Base-by-base conservation (phyloP, 2,113 vertebrate species). In the Cyanoramphus novaezelandiae region DNA sequence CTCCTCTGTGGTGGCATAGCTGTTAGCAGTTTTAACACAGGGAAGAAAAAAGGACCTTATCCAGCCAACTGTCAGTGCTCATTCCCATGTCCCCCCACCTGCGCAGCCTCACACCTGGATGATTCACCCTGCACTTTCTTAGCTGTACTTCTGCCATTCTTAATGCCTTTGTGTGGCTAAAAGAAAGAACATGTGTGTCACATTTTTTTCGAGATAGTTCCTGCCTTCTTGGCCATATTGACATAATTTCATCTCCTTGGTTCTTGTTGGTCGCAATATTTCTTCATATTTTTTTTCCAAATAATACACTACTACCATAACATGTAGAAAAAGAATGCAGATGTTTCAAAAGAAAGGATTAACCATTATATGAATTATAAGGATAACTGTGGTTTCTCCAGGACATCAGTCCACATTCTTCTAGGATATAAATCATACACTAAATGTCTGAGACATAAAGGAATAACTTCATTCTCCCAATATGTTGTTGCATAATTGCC, bases 391-490 rank as follows among this genome's bases (percentile, higher is more conserved):
- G 82, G 68, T 75, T 95, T 94, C 37, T 90, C 43, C 82, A 77
- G 79, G 68, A 93, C 60, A 71, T 96, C 93, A 94, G 86, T 84
- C 65, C 57, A 52, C 95, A 94, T 95, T 95, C 93, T 89, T 93
- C 47, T 59, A 62, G 80, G 41, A 29, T 69, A 96, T 92, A 92
- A 92, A 94, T 95, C 82, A 93, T 47, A 28, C 2, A 7, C 75
- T 78, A 90, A 95, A 95, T 65, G 82, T 74, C 72, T 84, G 77
- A 67, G 88, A 72, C 65, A 79, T 95, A 71, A 91, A 92, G 86
- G 53, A 93, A 41, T 88, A 88, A 89, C 28, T 81, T 90, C 62
- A 72, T 35, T 91, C 60, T 60, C 62, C 67, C 67, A 71, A 74
- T 29, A 79, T 68, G 50, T 75, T 96, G 59, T 92, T 82, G 84